Evolutionary conservation across 2,888 invertebrate genomes (phyloP).

Genomic region (Hetaerina titia): DNA sequence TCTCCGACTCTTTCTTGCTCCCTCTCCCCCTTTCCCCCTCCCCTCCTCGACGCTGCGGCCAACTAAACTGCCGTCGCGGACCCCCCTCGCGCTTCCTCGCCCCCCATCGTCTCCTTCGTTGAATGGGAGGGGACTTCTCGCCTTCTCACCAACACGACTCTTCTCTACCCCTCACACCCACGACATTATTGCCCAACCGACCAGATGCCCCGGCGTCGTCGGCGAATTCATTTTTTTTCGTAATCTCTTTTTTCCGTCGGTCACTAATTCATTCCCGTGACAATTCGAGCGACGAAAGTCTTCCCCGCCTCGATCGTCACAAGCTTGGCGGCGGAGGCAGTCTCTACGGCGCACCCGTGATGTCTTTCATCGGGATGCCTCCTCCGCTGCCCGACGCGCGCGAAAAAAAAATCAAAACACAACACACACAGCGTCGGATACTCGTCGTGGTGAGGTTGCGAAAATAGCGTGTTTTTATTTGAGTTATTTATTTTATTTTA

Average conservation of each 20-base stretch:
- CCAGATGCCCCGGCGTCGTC: neutral
- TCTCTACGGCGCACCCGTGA: neutral
- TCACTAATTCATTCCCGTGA: neutral
- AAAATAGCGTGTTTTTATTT: neutral
- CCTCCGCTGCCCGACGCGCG: neutral
- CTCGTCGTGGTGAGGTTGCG: neutral
- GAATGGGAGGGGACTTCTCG: neutral
- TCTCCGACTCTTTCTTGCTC: too few species aligned
- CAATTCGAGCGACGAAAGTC: neutral
- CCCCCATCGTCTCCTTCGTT: too few species aligned
- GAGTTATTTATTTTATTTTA: neutral
- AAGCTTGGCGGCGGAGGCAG: neutral
- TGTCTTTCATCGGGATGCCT: neutral
- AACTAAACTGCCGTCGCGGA: neutral
- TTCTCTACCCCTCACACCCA: neutral
- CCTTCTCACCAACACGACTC: neutral
- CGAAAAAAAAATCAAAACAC: neutral
- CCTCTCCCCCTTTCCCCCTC: neutral
- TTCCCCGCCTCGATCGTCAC: neutral
- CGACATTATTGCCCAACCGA: constrained; percentile 2
- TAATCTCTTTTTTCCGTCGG: neutral
- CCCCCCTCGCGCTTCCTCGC: neutral
- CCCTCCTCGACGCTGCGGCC: neutral
- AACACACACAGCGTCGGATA: neutral
- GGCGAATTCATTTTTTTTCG: neutral